A percentile compares a stretch with the other conserved stretches of the same genome.
phyloP scores from a whole-genome alignment of 1,140 invertebrate genomes.

The Calliopsis andreniformis region DNA sequence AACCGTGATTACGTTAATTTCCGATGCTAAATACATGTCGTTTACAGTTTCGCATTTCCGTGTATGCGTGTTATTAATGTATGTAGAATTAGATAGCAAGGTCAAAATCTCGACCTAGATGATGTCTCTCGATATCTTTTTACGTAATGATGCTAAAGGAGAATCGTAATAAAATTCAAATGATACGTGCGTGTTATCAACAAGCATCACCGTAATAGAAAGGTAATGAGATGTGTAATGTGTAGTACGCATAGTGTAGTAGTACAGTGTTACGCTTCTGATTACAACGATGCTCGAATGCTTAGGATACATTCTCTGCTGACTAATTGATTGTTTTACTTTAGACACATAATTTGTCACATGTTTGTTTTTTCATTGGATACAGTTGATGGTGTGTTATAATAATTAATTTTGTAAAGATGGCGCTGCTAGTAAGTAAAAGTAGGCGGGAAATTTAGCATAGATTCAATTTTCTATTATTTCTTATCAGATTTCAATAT shows the following conservation, averaged over 20 bases:
- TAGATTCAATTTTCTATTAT: not conserved
- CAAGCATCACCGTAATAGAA: not conserved
- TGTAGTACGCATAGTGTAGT: not conserved
- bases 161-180: not conserved
- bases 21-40: too few relatives aligned
- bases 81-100: not conserved
- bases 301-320: too few relatives aligned
- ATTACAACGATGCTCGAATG: not conserved
- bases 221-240: not conserved
- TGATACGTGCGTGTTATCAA: not conserved
- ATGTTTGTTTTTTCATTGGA: too few relatives aligned
- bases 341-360: too few relatives aligned
- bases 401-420: too few relatives aligned
- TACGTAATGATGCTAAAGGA: not conserved
- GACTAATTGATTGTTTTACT: too few relatives aligned
- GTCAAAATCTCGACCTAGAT: not conserved
- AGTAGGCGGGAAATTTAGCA: too few relatives aligned
- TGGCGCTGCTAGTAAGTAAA: too few relatives aligned
- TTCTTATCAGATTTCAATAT: not conserved
- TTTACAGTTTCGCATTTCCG: conserved; percentile 8
- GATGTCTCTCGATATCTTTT: not conserved
- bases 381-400: too few relatives aligned
- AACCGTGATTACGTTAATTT: conserved; percentile 13
- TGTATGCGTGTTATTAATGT: not conserved
- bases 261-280: not conserved